Evolutionary conservation across 2,888 invertebrate species (phyloP), one percentile per base, ranked within the genome.

Genomic region (Argynnis bischoffii): DNA sequence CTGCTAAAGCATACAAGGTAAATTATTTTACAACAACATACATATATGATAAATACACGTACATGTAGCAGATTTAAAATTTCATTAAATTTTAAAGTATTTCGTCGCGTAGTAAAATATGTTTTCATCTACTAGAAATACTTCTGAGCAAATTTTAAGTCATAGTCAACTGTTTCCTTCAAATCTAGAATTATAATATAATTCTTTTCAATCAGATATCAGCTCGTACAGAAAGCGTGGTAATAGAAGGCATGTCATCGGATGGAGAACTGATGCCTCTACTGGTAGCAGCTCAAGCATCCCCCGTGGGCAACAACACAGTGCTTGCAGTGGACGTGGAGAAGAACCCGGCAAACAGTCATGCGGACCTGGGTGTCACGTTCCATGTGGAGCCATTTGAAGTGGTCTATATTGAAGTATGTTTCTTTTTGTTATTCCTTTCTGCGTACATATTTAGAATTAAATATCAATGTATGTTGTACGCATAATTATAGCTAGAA

Each of bases 271-370:
- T 96, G 46, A 94, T 95, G 6, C 95, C 96, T 0, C 87, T 97
- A 8, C 85, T 96, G 60, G 81, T 94, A 89, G 85, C 87, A 0
- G 89, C 87, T 69, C 82, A 83, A 56, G 85, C 87, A 0, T 76
- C 89, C 1, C 85, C 90, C 54, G 94, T 94, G 3, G 94, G 95
- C 67, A 94, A 94, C 16, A 94, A 95, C 18, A 96, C 96, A 81
- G 94, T 96, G 69, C 92, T 97, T 70, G 95, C 96, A 0, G 81
- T 96, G 46, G 96, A 97, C 81, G 93, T 96, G 74, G 96, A 97
- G 81, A 95, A 94, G 80, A 95, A 95, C 78, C 95, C 96, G 0
- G 82, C 93, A 8, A 94, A 93, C 74, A 92, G 93, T 6, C 94
- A 95, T 68, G 95, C 95, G 31, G 95, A 95, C 77, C 95, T 95